A percentile compares a stretch with the other conserved stretches of the same genome.
These are phyloP conservation scores for Ectropis crepuscularia DNA, from an alignment of 2,888 invertebrate genomes.

Conservation along the genomic window DNA sequence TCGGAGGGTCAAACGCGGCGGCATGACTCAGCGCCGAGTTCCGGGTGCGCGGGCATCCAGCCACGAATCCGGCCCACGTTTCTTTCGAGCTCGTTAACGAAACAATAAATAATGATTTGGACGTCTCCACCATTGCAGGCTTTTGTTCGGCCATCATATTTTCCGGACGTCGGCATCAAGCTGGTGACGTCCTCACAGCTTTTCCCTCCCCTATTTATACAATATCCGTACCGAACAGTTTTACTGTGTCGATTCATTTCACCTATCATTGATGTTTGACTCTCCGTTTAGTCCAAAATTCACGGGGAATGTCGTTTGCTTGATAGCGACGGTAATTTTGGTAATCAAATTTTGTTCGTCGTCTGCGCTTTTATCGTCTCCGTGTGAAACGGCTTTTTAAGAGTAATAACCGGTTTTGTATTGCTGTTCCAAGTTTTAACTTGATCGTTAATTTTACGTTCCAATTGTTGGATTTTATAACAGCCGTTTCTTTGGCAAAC, in stretches of 20 bases:
- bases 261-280: slow-evolving; percentile 22
- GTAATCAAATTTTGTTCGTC: slow-evolving; percentile 25
- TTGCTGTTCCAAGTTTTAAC: slow-evolving; percentile 17
- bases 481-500: slow-evolving; percentile 6
- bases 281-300: slow-evolving; percentile 22
- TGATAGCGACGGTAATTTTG: slow-evolving; percentile 19
- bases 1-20: slow-evolving; percentile 50
- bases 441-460: slow-evolving; percentile 18
- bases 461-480: slow-evolving; percentile 13
- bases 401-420: slow-evolving; percentile 25
- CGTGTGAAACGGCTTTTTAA: slow-evolving; percentile 20
- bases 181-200: slow-evolving; percentile 55
- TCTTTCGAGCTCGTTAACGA: slow-evolving; percentile 77
- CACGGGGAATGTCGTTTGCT: slow-evolving; percentile 20
- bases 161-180: slow-evolving; percentile 57
- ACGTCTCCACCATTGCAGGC: slow-evolving; percentile 66
- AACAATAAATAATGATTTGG: slow-evolving; percentile 81
- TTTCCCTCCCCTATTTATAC: slow-evolving; percentile 56
- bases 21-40: slow-evolving; percentile 55
- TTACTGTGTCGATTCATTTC: slow-evolving; percentile 22
- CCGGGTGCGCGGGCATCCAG: slow-evolving; percentile 54
- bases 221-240: slow-evolving; percentile 51
- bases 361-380: slow-evolving; percentile 15
- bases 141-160: slow-evolving; percentile 72
- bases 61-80: slow-evolving; percentile 62